Conservation (phyloP, 2,888 invertebrate species). For the Acanthosoma haemorrhoidale region DNA sequence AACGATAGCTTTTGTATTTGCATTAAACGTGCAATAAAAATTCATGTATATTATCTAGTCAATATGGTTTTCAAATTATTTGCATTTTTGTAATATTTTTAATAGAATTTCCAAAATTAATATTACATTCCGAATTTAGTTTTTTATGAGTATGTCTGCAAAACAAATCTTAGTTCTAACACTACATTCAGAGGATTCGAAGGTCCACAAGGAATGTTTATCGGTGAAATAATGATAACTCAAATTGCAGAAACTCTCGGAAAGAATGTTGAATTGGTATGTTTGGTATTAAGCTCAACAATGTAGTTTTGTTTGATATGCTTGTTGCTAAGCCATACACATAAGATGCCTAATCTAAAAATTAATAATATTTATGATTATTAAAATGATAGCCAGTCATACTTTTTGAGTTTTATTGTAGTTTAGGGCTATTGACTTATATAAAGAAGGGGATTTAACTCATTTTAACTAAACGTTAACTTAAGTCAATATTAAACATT, state of each 20-base stretch:
- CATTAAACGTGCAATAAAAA: conserved; percentile 67
- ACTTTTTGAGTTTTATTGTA: conserved; percentile 31
- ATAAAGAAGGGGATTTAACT: conserved; percentile 68
- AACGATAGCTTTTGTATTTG: conserved; percentile 17
- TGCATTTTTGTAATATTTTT: too few species aligned
- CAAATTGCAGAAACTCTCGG: conserved; percentile 67
- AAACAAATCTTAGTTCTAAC: conserved; percentile 84
- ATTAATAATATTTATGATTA: neutral
- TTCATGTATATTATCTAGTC: too few species aligned
- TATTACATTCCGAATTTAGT: conserved; percentile 72
- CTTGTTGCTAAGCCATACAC: too few species aligned
- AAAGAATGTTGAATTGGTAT: conserved; percentile 57
- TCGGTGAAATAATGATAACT: conserved; percentile 65
- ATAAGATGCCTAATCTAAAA: too few species aligned
- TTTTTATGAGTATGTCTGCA: conserved; percentile 68
- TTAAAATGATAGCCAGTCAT: too few species aligned
- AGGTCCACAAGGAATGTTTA: conserved; percentile 85
- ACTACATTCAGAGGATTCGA: conserved; percentile 93
- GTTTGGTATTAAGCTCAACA: too few species aligned
- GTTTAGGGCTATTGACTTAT: conserved; percentile 67
- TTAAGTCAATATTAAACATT: conserved; percentile 66
- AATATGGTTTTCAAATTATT: too few species aligned
- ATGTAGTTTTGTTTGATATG: too few species aligned
- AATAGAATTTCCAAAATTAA: conserved; percentile 77
- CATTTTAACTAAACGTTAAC: conserved; percentile 69